Evolutionary conservation across 2,888 invertebrate species (phyloP).

Genomic region (Tryphoninae sp.): DNA sequence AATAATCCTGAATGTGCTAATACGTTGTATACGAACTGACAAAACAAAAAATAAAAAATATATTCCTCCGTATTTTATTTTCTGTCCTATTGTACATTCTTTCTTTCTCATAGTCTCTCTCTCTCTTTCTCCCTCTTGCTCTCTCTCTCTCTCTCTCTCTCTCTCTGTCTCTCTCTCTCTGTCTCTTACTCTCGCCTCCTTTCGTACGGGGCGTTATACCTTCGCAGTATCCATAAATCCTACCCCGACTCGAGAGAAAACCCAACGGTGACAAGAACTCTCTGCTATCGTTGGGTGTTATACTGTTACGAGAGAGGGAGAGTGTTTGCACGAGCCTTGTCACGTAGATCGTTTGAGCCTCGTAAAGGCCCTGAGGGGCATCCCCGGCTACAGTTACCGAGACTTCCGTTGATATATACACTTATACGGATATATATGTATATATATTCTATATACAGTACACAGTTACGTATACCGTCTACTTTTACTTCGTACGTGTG

Average conservation of each 20-base stretch:
- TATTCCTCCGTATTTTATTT: neutral
- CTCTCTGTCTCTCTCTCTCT: too few relatives aligned
- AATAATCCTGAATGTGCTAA: neutral
- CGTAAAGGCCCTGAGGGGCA: slow-evolving; percentile 50
- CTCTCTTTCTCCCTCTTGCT: too few relatives aligned
- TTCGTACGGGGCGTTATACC: slow-evolving; percentile 9
- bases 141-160: neutral
- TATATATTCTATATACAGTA: neutral
- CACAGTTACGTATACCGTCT: neutral
- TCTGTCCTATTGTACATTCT: neutral
- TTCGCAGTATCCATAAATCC: slow-evolving; percentile 47
- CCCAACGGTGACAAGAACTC: slow-evolving; percentile 47
- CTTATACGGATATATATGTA: neutral
- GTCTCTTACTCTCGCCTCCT: neutral
- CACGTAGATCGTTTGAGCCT: slow-evolving; percentile 62
- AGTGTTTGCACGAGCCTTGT: slow-evolving; percentile 58
- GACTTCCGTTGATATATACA: neutral
- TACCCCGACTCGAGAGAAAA: slow-evolving; percentile 13
- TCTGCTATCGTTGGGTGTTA: slow-evolving; percentile 30
- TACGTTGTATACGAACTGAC: neutral
- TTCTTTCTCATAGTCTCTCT: too few relatives aligned
- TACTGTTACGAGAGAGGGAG: slow-evolving; percentile 33
- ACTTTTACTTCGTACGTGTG: neutral
- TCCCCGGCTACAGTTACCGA: slow-evolving; percentile 24
- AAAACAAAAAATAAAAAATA: neutral